Evolutionary conservation across 2,113 vertebrate genomes (phyloP), one percentile per base, ranked within the genome.

Genomic region (Chloropsis cyanopogon): DNA sequence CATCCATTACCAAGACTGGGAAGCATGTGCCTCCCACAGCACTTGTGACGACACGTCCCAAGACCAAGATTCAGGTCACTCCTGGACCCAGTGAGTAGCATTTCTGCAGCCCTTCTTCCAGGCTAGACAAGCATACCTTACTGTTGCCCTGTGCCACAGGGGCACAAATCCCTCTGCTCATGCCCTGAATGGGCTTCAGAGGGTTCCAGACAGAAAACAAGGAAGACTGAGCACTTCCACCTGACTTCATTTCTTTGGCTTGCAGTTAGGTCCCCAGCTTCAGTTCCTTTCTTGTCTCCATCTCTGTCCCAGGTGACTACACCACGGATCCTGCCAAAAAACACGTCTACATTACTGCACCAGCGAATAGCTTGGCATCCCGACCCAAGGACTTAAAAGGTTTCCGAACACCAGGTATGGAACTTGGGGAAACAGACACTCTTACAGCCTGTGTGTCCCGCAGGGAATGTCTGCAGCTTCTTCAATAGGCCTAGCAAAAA

Each of bases 331-430:
- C 0, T 6, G 77, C 90, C 4, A 5, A 20, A 12, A 82, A 9
- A n/a, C 77, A 64, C 0, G 0, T 69, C 37, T 82, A 8, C 49
- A 3, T 5, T 1, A 11, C 7, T 0, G 12, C 64, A 25, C 90
- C 46, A 0, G 4, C 19, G 2, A 46, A 7, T 4, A 9, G 24
- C 46, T 31, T 66, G 73, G 7, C 11, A 4, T 47, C 4, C 60
- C 53, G 53, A 20, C 66, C 11, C 29, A 76, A 57, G 44, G 23
- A 18, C 5, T 0, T 11, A 0, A 14, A 2, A 28, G 1, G 5
- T 3, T 3, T 23, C 33, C 56, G 4, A 18, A 33, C 70, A 0
- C 83, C 83, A 76, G 90, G 90, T 92, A 44, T 1, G 17, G 14
- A 56, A 37, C 31, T 1, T 12, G 17, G 37, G 10, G 24, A n/a